Base-by-base conservation (phyloP, 2,888 invertebrate genomes). In the Apoderus coryli region DNA sequence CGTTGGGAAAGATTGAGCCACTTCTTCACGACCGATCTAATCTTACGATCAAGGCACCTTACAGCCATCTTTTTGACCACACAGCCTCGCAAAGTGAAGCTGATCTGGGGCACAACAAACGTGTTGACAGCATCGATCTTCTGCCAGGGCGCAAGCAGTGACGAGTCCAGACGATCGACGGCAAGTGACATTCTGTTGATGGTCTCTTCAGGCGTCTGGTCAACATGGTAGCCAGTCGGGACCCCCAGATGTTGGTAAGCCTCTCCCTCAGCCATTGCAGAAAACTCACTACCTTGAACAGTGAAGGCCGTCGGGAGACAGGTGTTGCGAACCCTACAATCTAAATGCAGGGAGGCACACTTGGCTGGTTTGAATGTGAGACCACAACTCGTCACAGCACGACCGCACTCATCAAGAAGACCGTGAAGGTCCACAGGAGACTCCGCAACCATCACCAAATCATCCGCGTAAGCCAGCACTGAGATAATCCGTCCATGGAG, bases 1-100 rank as follows among this genome's bases (percentile, higher is more conserved):
- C 49, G 16, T 28, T 44, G 44, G 2, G 50, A 48, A 4, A 52
- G 40, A 27, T 44, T 27, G 22, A 52, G 29, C 50, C 49, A 51
- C 2, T 7, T 4, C 14, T 50, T 49, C 0, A 33, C 33, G 2
- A 30, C 6, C 16, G 19, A 35, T 25, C 43, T 46, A 9, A 49
- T 25, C 0, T 14, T 12, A 3, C 31, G 36, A 33, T 51, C 51
- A 9, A 42, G 41, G 13, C 16, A 25, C 12, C 26, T 36, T 5
- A 50, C 32, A 1, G 38, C 32, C 2, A 27, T 33, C 14, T 49
- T 49, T 14, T 38, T 29, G 1, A 49, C 40, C 1, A 34, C 25
- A 6, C 41, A 37, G 2, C 48, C 46, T 10, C 48, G 25, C 13
- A 52, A 36, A 10, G 43, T 36, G 24, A 48, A 51, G 15, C 44